Evolutionary conservation across 2,797 vertebrate genomes (phyloP).

Genomic region (Pyrocephalus nanus): DNA sequence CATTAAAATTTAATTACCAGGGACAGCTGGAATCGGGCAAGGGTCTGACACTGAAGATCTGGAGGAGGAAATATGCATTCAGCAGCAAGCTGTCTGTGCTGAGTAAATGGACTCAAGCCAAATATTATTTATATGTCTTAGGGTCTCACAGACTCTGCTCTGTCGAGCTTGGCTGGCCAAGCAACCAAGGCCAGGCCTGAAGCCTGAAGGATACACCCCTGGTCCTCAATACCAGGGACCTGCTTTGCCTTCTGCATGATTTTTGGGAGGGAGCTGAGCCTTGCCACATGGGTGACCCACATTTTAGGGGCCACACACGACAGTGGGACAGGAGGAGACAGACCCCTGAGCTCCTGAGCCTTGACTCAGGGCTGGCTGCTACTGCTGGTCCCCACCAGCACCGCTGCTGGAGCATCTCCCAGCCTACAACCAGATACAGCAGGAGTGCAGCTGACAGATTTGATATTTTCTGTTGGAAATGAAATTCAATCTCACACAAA

Average conservation of each 20-base stretch:
- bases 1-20: slow-evolving; percentile 35
- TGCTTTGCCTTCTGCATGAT: neutral
- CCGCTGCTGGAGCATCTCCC: neutral
- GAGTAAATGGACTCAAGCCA: neutral
- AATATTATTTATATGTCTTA: neutral
- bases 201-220: accelerated
- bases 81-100: neutral
- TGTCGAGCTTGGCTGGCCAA: neutral
- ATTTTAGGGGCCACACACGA: neutral
- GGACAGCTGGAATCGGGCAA: neutral
- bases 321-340: neutral
- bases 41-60: neutral
- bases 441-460: neutral
- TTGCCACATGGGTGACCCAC: neutral
- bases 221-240: accelerated
- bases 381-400: accelerated
- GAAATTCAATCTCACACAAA: slow-evolving; percentile 44
- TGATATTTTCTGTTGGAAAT: neutral
- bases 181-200: neutral
- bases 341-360: neutral
- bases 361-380: neutral
- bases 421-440: accelerated
- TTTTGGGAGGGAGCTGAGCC: neutral
- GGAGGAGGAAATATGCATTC: neutral
- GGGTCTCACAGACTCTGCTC: neutral